Conservation (phyloP, 2,888 invertebrate species). For the Nephrocerus scutellatus region DNA sequence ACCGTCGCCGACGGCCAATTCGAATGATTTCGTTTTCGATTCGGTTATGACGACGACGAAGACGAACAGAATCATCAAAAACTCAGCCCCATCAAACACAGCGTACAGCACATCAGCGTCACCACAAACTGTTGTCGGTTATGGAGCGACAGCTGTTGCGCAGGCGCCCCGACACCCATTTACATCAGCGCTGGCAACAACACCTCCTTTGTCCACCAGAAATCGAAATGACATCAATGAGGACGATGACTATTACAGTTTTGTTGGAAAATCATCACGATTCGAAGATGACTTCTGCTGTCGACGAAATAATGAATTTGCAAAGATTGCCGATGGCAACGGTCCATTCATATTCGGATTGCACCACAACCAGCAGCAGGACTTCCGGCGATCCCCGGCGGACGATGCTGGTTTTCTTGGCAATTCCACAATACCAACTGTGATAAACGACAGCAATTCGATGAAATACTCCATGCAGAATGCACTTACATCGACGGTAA, state of each 20-base stretch:
- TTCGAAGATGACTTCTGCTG: slow-evolving; percentile 43
- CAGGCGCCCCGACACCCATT: slow-evolving; percentile 15
- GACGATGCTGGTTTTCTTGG: slow-evolving; percentile 8
- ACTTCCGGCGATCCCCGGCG: slow-evolving; percentile 18
- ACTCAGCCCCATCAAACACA: slow-evolving; percentile 20
- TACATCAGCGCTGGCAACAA: slow-evolving; percentile 22
- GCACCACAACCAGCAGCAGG: slow-evolving; percentile 41
- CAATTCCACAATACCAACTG: too few species aligned
- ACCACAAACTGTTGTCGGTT: slow-evolving; percentile 12
- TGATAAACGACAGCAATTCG: slow-evolving; percentile 29
- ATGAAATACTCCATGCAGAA: slow-evolving; percentile 27
- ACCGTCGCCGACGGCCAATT: slow-evolving; percentile 41
- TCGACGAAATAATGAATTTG: slow-evolving; percentile 33
- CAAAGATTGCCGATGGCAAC: slow-evolving; percentile 22
- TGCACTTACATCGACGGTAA: slow-evolving; percentile 31
- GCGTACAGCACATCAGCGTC: slow-evolving; percentile 16
- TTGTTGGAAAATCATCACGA: slow-evolving; percentile 33
- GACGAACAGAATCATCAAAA: slow-evolving; percentile 22
- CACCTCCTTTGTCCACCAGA: background rate
- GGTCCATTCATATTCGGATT: slow-evolving; percentile 60
- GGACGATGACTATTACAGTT: slow-evolving; percentile 9
- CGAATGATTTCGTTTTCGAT: slow-evolving; percentile 40
- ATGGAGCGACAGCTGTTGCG: slow-evolving; percentile 16
- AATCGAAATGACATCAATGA: slow-evolving; percentile 15
- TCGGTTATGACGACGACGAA: slow-evolving; percentile 16